Base-by-base conservation (phyloP, 2,888 invertebrate species). In the Cataglyphis rosenhaueri region DNA sequence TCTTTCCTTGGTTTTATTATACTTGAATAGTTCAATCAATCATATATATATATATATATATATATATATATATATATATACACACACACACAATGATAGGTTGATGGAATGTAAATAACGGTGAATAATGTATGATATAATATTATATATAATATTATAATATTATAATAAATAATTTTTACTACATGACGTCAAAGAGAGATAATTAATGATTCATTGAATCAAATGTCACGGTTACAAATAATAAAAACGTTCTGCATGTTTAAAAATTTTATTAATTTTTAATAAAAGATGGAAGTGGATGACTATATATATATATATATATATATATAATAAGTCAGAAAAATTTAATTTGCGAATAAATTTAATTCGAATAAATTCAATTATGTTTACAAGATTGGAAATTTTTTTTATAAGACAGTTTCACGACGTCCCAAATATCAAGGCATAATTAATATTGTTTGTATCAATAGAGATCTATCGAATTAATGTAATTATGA, bases 301-400 rank as follows among this genome's bases (percentile, higher is more conserved):
- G 38, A 59, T 73, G 2, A 59, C 4, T 41, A 21, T 21, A 21
- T n/a, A n/a, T n/a, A n/a, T n/a, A n/a, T n/a, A n/a, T n/a, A n/a
- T 21, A 21, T 21, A 21, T 21, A 21, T 21, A 21, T 21, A 21
- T 21, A 41, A 41, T 41, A 12, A 41, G n/a, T 41, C 21, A 29
- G 18, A 73, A 59, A 57, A 35, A 52, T 32, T 38, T 71, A 25
- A 57, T 71, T 71, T 6, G 32, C 32, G 32, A 3, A 41, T 73
- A 57, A 38, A 52, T 32, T 57, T 71, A 18, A 57, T 71, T 71
- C 12, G n/a, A 12, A 41, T 41, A 59, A 29, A 32, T 74, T 74
- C 32, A 57, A 71, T 71, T 52, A 73, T 48, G 9, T 73, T 12
- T 29, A n/a, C 5, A 21, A 35, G 25, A 5, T 62, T 0, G 12